Percentiles rank a stretch among this genome's conserved stretches.
Evolutionary conservation across 2,113 vertebrate species (phyloP).

Genomic region (Salvelinus alpinus): DNA sequence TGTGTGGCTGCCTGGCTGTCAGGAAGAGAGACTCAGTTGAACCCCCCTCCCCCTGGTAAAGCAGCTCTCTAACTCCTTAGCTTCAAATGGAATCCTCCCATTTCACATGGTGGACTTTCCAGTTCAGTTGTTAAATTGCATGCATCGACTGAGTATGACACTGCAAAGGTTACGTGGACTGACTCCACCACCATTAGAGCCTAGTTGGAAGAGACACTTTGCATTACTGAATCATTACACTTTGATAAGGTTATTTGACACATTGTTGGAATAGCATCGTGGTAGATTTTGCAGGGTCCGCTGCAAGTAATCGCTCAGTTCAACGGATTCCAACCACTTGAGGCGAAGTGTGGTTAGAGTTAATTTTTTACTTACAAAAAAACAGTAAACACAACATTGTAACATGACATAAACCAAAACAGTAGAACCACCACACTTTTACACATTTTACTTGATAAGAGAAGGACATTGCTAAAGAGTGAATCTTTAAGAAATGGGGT

Average conservation of each 20-base stretch:
- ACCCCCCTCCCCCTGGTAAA: constrained; percentile 59
- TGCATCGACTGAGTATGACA: neutral
- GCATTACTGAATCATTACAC: neutral
- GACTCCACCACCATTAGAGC: neutral
- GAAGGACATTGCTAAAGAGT: constrained; percentile 10
- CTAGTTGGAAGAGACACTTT: neutral
- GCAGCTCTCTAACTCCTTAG: constrained; percentile 40
- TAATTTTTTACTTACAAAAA: neutral
- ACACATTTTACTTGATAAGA: no score
- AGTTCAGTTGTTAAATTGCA: constrained; percentile 49
- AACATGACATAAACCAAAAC: neutral
- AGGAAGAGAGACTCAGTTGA: constrained; percentile 51
- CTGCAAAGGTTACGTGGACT: neutral
- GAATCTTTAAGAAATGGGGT: no score
- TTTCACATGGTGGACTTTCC: constrained; percentile 51
- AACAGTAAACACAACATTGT: neutral
- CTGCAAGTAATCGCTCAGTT: neutral
- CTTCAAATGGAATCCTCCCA: constrained; percentile 61
- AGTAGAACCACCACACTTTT: neutral
- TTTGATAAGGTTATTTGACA: neutral
- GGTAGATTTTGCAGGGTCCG: neutral
- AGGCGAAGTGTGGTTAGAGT: neutral
- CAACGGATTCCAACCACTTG: neutral
- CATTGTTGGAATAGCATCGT: neutral
- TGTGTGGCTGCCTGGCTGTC: constrained; percentile 55